Conservation (phyloP, 2,113 vertebrate species). For the Poicephalus gulielmi region DNA sequence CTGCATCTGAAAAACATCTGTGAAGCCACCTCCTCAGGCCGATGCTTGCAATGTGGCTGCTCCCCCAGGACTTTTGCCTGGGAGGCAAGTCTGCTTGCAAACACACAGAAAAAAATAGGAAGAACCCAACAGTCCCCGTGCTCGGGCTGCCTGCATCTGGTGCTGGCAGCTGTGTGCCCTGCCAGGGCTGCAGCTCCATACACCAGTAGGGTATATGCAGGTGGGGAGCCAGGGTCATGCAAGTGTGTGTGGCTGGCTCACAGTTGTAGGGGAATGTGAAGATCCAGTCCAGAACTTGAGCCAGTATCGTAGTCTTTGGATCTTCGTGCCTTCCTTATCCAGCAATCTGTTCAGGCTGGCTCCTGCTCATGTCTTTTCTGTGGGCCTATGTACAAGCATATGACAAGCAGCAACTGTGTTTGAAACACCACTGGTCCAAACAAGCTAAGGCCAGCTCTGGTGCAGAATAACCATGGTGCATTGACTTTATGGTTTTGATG, state of each 20-base stretch:
- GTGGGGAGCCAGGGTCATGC: not conserved
- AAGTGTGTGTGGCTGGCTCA: not conserved
- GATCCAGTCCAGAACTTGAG: not conserved
- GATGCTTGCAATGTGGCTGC: not conserved
- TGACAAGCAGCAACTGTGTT: not conserved
- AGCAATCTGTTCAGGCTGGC: not conserved
- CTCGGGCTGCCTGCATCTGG: not conserved
- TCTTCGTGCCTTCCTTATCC: not conserved
- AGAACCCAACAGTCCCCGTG: rapidly evolving
- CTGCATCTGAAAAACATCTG: not conserved
- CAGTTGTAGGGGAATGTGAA: not conserved
- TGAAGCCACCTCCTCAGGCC: not conserved
- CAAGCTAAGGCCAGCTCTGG: not conserved
- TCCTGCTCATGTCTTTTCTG: not conserved
- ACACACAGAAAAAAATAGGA: not conserved
- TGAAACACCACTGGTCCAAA: not conserved
- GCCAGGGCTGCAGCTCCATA: not conserved
- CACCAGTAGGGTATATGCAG: not conserved
- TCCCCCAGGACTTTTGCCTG: not conserved
- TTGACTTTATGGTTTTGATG: not conserved
- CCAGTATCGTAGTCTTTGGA: not conserved
- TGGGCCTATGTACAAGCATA: not conserved
- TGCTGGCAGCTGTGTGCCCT: not conserved
- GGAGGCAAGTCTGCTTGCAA: not conserved
- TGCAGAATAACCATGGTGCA: not conserved